Evolutionary conservation across 2,113 vertebrate genomes (phyloP), one percentile per base, ranked within the genome.

Genomic region (Thomomys bottae): DNA sequence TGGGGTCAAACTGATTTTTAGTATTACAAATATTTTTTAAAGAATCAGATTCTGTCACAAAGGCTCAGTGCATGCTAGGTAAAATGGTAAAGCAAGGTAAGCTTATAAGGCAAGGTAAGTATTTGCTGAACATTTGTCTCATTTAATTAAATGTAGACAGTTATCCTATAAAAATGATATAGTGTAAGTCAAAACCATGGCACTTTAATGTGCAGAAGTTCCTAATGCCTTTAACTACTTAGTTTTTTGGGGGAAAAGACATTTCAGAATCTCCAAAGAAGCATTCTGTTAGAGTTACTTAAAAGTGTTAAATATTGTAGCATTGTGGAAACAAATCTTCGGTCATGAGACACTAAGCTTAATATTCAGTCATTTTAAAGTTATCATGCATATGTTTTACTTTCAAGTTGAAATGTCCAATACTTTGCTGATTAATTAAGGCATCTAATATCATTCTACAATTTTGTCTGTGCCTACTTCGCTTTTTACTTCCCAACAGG

Each of bases 391-490:
- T 23, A 49, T 14, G 15, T 32, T 95, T 83, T 82, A 64, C 10
- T 54, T 94, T 84, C 83, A 66, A 73, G 71, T 94, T 68, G 24
- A 88, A 45, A 8, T 45, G 26, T 26, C 76, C 3, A 68, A 30
- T 26, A 30, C 76, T 79, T 77, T 88, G 14, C 61, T 82, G 63
- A 90, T 49, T 73, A 66, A 78, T 72, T 81, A 75, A 94, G 59
- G 5, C 67, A 71, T 45, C 11, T 32, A 34, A 12, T 54, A 63
- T 75, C 12, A 38, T 79, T 84, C 83, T 42, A 88, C 8, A 81
- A 42, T 36, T 90, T 49, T 68, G 20, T 82, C 66, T 92, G 63
- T 88, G 45, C 45, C 77, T 88, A 57, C 82, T 61, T 94, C 54
- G 64, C 3, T 80, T 92, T 49, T 81, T 73, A 59, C 32, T 70